Evolutionary conservation across 2,888 invertebrate genomes (phyloP).

Genomic region (Tenthredo scrophulariae): DNA sequence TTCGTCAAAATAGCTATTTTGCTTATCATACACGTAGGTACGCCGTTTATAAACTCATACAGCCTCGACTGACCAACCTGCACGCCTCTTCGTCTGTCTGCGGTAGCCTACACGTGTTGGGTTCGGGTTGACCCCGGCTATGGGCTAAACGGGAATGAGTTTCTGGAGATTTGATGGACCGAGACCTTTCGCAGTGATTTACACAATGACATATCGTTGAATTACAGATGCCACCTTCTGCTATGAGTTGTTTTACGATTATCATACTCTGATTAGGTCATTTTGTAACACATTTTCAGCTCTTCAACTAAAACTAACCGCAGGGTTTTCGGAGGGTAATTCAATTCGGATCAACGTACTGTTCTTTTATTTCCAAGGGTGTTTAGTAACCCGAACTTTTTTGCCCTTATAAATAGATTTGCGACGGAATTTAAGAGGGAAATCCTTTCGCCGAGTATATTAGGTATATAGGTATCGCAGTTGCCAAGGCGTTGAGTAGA

Average conservation of each 20-base stretch:
- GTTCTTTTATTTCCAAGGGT: neutral
- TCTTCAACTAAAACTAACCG: neutral
- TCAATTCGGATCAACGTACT: neutral
- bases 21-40: constrained; percentile 23
- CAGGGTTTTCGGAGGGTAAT: neutral
- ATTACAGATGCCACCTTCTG: neutral
- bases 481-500: constrained; percentile 38
- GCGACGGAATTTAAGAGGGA: neutral
- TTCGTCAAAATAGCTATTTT: constrained; percentile 8
- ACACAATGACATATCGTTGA: constrained; percentile 16
- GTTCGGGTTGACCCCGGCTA: constrained; percentile 19
- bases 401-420: neutral
- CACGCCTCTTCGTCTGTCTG: constrained; percentile 39
- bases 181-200: constrained; percentile 29
- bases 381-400: neutral
- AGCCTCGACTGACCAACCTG: constrained; percentile 18
- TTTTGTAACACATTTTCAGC: neutral
- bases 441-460: constrained; percentile 19
- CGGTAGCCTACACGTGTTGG: constrained; percentile 58
- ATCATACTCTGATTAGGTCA: neutral
- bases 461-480: neutral
- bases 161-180: constrained; percentile 48
- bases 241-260: neutral
- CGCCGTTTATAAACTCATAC: constrained; percentile 49
- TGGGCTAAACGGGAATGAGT: neutral